Evolutionary conservation across 1,140 invertebrate genomes (phyloP), one percentile per base, ranked within the genome.

Genomic region (Zaprionus ghesquierei): DNA sequence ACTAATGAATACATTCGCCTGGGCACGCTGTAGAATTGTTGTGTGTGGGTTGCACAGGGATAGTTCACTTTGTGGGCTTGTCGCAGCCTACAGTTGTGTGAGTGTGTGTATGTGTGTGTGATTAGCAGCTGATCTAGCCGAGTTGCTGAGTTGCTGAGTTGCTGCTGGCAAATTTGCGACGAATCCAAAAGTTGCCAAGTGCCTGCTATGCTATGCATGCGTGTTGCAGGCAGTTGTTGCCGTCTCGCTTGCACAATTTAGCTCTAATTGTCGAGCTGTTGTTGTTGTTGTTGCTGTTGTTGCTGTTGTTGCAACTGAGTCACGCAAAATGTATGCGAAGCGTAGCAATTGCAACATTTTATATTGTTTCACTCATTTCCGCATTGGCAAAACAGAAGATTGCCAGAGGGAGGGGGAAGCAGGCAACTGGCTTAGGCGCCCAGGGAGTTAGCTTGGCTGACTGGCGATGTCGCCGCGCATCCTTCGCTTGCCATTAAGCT

Each of bases 1-100:
- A 81, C 75, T 86, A 86, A 86, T 86, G 81, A 86, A 86, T 86
- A 87, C 78, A 81, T 78, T 87, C 66, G 60, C 50, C 64, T 81
- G 64, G 60, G 64, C 63, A 53, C 51, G 72, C 75, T 31, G 44
- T 60, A 55, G 31, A 35, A 23, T 53, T 70, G 59, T 60, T 31
- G 54, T 51, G 13, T 49, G 51, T 53, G 49, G 31, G 51, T 33
- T 54, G 13, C 38, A 27, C 27, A 23, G 31, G 5, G 18, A 38
- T 25, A 10, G 41, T 46, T 12, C 18, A 18, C 18, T 46, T 46
- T 22, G 41, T 46, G 41, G 41, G 41, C 41, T 46, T 46, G 41
- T 46, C 41, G 4, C 9, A 20, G 18, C 18, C 10, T 18, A 9
- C 6, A 44, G 55, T 64, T 31, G 49, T 51, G 5, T 55, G 53